Evolutionary conservation across 2,888 invertebrate species (phyloP), one percentile per base, ranked within the genome.

Genomic region (Cheilosia urbana): DNA sequence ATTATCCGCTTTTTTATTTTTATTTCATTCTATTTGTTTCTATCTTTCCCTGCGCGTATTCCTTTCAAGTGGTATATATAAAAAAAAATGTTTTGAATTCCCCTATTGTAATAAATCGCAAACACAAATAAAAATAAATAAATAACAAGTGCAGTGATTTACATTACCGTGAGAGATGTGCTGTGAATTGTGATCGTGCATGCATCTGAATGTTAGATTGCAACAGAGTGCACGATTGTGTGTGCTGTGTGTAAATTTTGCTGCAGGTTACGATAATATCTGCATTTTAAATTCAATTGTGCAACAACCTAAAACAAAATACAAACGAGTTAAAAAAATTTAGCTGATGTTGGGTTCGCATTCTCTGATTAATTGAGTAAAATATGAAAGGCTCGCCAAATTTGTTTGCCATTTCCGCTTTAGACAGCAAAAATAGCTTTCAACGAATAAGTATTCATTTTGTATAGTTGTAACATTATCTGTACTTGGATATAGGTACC

Each of bases 201-300:
- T 24, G 34, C 69, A 66, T 57, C 34, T 7, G 47, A 57, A 37
- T 45, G 37, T 51, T 65, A 40, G 24, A 69, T 75, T 57, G 13
- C 40, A 79, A 58, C 34, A 11, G 37, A 40, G 37, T 79, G 63
- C 73, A 66, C 75, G 84, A 75, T 66, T 80, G 53, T 65, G 53
- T 73, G 11, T 13, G 37, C 17, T 71, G 69, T 79, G 75, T 80
- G 75, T 71, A 53, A 69, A 73, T 51, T 60, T 58, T 17, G 27
- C 66, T 68, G 80, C 75, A 84, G 75, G 65, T 80, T 51, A 75
- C 58, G 65, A 47, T 34, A 15, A 49, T 73, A 80, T 84, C 73
- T 80, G 75, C 80, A 75, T 69, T 51, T 51, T 71, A 47, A 62
- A 80, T 71, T 84, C 75, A 60, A 75, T 80, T 84, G 84, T 84